These are phyloP conservation scores for Notodonta dromedarius DNA, from an alignment of 2,888 invertebrate genomes.

Conservation along the genomic window DNA sequence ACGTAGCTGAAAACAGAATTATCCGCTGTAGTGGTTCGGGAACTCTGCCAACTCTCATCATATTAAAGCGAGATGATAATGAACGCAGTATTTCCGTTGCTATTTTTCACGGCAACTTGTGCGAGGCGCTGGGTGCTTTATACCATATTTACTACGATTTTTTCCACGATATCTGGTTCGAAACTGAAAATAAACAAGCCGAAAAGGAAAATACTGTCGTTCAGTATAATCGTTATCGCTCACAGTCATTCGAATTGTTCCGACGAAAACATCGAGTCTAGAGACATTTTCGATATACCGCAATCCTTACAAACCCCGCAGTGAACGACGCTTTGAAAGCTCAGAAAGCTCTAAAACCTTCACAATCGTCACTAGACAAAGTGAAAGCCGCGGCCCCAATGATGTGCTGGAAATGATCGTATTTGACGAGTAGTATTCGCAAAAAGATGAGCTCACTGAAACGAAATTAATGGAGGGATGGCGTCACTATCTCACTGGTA, in stretches of 20 bases:
- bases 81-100: conserved; percentile 61
- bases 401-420: conserved; percentile 23
- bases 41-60: conserved; percentile 77
- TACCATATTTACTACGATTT: conserved; percentile 19
- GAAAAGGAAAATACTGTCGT: conserved; percentile 21
- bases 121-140: conserved; percentile 37
- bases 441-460: neutral
- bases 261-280: conserved; percentile 41
- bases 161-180: conserved; percentile 10
- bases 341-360: conserved; percentile 49
- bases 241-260: conserved; percentile 36
- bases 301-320: conserved; percentile 48
- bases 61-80: conserved; percentile 76
- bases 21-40: conserved; percentile 63
- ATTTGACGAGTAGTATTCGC: conserved; percentile 12
- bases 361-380: conserved; percentile 56
- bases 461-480: neutral
- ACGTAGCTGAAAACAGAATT: conserved; percentile 76
- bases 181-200: conserved; percentile 18
- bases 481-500: conserved; percentile 1
- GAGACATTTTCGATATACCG: conserved; percentile 50
- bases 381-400: conserved; percentile 42
- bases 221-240: conserved; percentile 36
- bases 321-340: conserved; percentile 49
- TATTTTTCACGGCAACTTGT: conserved; percentile 49